These are phyloP conservation scores for Aethina tumida DNA, from an alignment of 1,140 invertebrate genomes.

Conservation along the genomic window DNA sequence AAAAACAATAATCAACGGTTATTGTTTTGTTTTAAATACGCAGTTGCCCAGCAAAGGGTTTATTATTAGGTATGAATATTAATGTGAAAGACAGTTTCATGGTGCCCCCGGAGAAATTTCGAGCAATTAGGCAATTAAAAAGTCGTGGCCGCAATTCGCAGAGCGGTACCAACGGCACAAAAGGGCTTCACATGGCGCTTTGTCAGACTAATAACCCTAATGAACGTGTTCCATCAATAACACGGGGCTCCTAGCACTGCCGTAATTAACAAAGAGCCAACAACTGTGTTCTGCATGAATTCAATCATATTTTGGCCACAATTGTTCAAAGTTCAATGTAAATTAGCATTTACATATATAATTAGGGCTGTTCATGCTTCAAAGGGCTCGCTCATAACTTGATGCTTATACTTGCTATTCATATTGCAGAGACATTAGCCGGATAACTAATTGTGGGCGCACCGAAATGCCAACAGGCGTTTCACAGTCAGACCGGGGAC, in stretches of 20 bases:
- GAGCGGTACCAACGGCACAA: too few relatives aligned
- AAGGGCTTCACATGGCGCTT: conserved; percentile 12
- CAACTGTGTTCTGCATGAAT: conserved; percentile 13
- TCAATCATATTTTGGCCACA: conserved; percentile 25
- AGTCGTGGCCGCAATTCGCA: too few relatives aligned
- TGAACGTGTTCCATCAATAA: conserved; percentile 13
- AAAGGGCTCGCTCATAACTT: too few relatives aligned
- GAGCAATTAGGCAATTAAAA: conserved; percentile 2
- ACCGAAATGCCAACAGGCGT: too few relatives aligned
- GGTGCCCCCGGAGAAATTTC: background rate
- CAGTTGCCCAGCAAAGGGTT: background rate
- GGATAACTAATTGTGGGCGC: too few relatives aligned
- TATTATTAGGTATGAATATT: background rate
- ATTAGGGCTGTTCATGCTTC: conserved; percentile 24
- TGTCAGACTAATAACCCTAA: conserved; percentile 10
- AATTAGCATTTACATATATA: conserved; percentile 29
- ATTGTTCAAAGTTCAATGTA: conserved; percentile 30
- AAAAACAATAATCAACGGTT: conserved; percentile 1
- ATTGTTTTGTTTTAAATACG: conserved; percentile 3
- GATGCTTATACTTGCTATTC: too few relatives aligned
- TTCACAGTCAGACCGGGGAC: too few relatives aligned
- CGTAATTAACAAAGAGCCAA: conserved; percentile 19
- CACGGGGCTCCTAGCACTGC: conserved; percentile 8
- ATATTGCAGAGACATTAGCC: too few relatives aligned
- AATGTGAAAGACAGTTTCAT: background rate